phyloP scores from a whole-genome alignment of 2,888 invertebrate genomes.

The Sphaeridia pumilis region DNA sequence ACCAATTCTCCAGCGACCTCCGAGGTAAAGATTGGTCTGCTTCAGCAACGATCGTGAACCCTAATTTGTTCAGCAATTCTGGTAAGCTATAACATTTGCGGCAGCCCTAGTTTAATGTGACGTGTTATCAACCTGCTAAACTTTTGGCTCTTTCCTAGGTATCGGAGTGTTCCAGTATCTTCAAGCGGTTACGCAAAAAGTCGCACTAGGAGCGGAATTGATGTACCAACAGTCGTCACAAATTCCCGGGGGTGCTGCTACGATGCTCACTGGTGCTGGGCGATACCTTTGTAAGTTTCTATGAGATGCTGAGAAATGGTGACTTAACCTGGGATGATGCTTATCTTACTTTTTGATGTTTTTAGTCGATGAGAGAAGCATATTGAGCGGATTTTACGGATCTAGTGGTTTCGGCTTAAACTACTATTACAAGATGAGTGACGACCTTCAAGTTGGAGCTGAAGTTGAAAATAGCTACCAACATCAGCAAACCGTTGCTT shows the following conservation, averaged over 20 bases:
- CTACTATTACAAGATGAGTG: constrained; percentile 88
- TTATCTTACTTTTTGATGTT: background rate
- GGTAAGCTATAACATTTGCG: constrained; percentile 43
- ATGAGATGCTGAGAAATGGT: too few species aligned
- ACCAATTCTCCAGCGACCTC: constrained; percentile 79
- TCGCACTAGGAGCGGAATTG: constrained; percentile 86
- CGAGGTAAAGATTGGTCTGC: constrained; percentile 75
- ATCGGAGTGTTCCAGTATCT: constrained; percentile 77
- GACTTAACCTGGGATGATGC: too few species aligned
- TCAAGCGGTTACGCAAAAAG: constrained; percentile 66
- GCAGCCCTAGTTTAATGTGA: background rate
- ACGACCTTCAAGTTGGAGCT: constrained; percentile 80
- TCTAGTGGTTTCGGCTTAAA: constrained; percentile 73
- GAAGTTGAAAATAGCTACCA: constrained; percentile 88
- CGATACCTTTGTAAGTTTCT: constrained; percentile 52
- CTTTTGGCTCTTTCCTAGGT: constrained; percentile 40
- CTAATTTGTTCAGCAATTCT: constrained; percentile 74
- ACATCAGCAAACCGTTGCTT: constrained; percentile 72
- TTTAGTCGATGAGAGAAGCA: constrained; percentile 45
- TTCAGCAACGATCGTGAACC: constrained; percentile 79
- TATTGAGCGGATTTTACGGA: constrained; percentile 49
- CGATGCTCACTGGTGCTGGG: constrained; percentile 73
- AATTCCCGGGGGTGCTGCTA: constrained; percentile 79
- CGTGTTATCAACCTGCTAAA: background rate
- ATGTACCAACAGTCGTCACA: constrained; percentile 77